Conservation (phyloP, 2,797 vertebrate species). For the Epinephelus coioides region DNA sequence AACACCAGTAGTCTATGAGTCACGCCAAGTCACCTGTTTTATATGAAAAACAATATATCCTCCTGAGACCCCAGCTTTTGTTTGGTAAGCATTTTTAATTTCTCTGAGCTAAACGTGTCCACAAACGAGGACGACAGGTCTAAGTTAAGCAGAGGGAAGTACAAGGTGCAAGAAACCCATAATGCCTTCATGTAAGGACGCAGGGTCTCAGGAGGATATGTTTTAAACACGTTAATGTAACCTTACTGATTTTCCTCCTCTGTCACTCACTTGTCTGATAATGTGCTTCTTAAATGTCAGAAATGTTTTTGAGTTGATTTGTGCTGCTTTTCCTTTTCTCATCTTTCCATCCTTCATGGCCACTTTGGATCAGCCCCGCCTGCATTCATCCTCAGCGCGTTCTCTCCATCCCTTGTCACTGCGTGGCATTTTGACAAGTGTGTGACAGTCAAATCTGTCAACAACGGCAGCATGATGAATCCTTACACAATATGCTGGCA, state of each 20-base stretch:
- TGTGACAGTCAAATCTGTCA: constrained; percentile 76
- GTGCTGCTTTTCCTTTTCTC: background rate
- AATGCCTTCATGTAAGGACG: too few relatives aligned
- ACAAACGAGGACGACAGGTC: too few relatives aligned
- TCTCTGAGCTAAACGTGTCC: too few relatives aligned
- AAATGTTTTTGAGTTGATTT: constrained; percentile 34
- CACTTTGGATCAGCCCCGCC: constrained; percentile 50
- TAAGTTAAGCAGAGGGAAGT: too few relatives aligned
- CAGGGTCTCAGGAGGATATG: too few relatives aligned
- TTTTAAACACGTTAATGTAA: background rate
- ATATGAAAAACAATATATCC: background rate
- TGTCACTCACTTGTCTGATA: constrained; percentile 14
- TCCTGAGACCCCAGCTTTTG: too few relatives aligned
- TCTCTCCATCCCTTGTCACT: constrained; percentile 55
- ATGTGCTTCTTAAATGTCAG: constrained; percentile 52
- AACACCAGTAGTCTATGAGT: background rate
- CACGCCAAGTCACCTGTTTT: background rate
- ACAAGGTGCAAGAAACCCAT: too few relatives aligned
- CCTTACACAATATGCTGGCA: constrained; percentile 77
- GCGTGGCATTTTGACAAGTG: constrained; percentile 77
- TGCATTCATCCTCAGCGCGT: constrained; percentile 10
- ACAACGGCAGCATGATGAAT: constrained; percentile 70
- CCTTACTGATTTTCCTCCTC: background rate
- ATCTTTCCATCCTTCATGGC: constrained; percentile 32
- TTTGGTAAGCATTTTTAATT: too few relatives aligned